phyloP scores from a whole-genome alignment of 53 echinoderm and acorn worm species.

The Patiria pectinifera region DNA sequence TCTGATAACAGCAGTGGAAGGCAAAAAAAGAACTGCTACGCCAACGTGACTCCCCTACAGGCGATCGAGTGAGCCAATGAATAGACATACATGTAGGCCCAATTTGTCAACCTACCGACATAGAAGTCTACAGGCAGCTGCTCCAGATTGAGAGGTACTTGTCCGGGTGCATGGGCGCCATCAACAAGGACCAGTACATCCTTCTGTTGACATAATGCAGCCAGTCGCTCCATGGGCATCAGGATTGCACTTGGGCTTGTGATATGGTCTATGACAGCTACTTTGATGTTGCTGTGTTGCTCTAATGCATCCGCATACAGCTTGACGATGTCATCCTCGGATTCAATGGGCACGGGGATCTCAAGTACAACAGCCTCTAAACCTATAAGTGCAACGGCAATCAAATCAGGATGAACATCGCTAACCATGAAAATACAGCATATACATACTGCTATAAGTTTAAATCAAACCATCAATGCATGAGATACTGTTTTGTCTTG shows the following conservation, averaged over 20 bases:
- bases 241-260: conserved; percentile 75
- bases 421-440: not conserved
- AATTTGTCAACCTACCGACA: not conserved
- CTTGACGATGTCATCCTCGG: conserved; percentile 65
- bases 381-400: conserved; percentile 18
- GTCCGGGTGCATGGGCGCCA: conserved; percentile 87
- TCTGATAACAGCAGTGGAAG: too few relatives aligned
- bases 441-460: too few relatives aligned
- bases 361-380: conserved; percentile 49
- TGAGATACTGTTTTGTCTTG: too few relatives aligned
- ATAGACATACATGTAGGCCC: too few relatives aligned
- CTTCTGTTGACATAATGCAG: conserved; percentile 68
- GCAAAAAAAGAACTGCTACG: too few relatives aligned
- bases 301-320: conserved; percentile 56
- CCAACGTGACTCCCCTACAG: too few relatives aligned
- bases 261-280: conserved; percentile 86
- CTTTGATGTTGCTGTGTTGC: conserved; percentile 67
- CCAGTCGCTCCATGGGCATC: conserved; percentile 75
- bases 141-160: conserved; percentile 69
- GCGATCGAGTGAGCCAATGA: not conserved
- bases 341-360: conserved; percentile 66
- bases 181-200: conserved; percentile 76
- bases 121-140: conserved; percentile 82
- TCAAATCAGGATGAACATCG: too few relatives aligned
- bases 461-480: too few relatives aligned